Percentiles rank a stretch among this genome's conserved stretches.
Conservation (phyloP, 2,888 invertebrate species). For the Acanthosepion esculentum region DNA sequence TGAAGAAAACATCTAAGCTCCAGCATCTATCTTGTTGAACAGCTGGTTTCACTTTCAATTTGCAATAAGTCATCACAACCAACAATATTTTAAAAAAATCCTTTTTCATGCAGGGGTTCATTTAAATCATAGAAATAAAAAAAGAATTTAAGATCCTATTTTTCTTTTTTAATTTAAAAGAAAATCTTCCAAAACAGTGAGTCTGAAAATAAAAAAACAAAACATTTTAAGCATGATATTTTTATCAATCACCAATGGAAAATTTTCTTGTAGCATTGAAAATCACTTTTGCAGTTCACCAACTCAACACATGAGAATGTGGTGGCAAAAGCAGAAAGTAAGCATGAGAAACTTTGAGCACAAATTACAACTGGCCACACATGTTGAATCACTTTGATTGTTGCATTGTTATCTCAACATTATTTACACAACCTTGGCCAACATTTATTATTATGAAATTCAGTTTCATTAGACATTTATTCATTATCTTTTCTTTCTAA, state of each 20-base stretch:
- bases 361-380: neutral
- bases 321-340: neutral
- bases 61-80: neutral
- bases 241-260: neutral
- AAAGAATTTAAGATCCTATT: neutral
- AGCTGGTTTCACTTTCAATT: neutral
- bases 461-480: neutral
- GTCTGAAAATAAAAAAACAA: neutral
- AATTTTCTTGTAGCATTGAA: neutral
- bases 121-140: neutral
- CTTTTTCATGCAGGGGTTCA: neutral
- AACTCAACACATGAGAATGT: too few relatives aligned
- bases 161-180: neutral
- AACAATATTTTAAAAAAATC: neutral
- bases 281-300: neutral
- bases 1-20: neutral
- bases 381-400: constrained; percentile 3
- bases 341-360: neutral
- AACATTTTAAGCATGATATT: neutral
- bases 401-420: constrained; percentile 33
- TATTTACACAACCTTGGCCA: neutral
- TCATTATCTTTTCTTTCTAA: neutral
- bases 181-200: neutral
- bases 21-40: neutral
- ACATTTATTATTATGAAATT: neutral